Evolutionary conservation across 2,888 invertebrate species (phyloP).

Genomic region (Drosophila monieri): DNA sequence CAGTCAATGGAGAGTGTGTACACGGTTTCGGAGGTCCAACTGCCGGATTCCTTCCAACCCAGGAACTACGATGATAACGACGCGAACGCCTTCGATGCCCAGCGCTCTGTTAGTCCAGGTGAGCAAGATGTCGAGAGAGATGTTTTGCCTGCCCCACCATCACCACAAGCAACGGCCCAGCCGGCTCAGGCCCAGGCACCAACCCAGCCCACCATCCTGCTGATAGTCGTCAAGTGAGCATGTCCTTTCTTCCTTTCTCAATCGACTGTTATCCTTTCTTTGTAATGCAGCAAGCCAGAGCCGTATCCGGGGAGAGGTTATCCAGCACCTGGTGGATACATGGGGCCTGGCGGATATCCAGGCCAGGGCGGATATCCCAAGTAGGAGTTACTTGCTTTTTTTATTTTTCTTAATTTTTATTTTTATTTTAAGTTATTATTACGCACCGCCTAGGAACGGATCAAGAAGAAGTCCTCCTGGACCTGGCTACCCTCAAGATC

Average conservation of each 20-base stretch:
- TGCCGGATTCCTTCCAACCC: neutral
- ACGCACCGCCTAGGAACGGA: slow-evolving; percentile 6
- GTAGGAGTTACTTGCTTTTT: neutral
- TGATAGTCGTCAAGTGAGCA: slow-evolving; percentile 41
- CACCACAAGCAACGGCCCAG: too few species aligned
- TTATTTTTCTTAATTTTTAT: neutral
- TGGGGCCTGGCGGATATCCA: neutral
- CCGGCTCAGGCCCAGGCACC: neutral
- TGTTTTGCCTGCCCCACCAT: neutral
- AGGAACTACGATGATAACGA: neutral
- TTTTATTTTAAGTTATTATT: slow-evolving; percentile 8
- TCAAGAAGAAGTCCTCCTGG: slow-evolving; percentile 1
- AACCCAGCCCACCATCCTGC: slow-evolving; percentile 40
- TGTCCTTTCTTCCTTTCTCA: too few species aligned
- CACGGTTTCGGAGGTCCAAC: neutral
- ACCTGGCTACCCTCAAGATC: neutral
- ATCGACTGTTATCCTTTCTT: neutral
- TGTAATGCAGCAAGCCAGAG: slow-evolving; percentile 21
- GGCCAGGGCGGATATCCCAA: neutral
- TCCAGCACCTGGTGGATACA: slow-evolving; percentile 5
- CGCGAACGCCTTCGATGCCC: neutral
- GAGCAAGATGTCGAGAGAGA: neutral
- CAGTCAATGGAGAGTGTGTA: slow-evolving; percentile 17
- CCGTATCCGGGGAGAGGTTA: neutral
- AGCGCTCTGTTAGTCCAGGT: neutral